Conservation (phyloP, 2,888 invertebrate species). For the Sarcophaga caerulescens region DNA sequence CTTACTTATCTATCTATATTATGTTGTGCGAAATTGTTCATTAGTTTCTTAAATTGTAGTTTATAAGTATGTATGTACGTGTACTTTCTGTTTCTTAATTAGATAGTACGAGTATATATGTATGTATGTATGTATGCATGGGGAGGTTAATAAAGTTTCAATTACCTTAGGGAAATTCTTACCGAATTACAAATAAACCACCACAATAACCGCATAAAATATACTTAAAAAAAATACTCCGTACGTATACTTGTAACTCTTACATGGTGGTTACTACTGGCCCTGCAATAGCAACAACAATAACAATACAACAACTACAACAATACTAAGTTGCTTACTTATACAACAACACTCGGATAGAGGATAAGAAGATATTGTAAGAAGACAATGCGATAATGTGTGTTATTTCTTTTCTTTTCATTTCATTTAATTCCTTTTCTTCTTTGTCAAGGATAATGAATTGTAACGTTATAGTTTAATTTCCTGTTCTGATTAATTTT, state of each 20-base stretch:
- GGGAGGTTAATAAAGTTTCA: slow-evolving; percentile 62
- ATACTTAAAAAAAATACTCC: neutral
- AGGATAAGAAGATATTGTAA: neutral
- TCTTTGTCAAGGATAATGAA: slow-evolving; percentile 50
- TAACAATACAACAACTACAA: neutral
- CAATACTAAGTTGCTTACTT: neutral
- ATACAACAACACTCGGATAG: neutral
- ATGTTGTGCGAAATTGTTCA: too few species aligned
- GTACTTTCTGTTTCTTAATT: slow-evolving; percentile 34
- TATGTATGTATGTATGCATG: slow-evolving; percentile 1
- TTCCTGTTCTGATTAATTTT: slow-evolving; percentile 62
- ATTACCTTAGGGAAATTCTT: slow-evolving; percentile 60
- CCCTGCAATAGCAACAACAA: slow-evolving; percentile 1
- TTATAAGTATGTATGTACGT: neutral
- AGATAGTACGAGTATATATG: neutral
- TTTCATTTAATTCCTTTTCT: neutral
- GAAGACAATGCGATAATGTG: neutral
- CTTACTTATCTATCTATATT: neutral
- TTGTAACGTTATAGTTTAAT: slow-evolving; percentile 63
- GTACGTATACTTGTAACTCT: slow-evolving; percentile 3
- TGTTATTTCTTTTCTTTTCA: neutral
- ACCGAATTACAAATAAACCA: slow-evolving; percentile 56
- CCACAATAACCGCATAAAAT: slow-evolving; percentile 46
- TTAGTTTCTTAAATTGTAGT: neutral
- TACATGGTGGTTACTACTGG: neutral